Evolutionary conservation across 2,888 invertebrate genomes (phyloP), one percentile per base, ranked within the genome.

Genomic region (Cremastinae sp.): DNA sequence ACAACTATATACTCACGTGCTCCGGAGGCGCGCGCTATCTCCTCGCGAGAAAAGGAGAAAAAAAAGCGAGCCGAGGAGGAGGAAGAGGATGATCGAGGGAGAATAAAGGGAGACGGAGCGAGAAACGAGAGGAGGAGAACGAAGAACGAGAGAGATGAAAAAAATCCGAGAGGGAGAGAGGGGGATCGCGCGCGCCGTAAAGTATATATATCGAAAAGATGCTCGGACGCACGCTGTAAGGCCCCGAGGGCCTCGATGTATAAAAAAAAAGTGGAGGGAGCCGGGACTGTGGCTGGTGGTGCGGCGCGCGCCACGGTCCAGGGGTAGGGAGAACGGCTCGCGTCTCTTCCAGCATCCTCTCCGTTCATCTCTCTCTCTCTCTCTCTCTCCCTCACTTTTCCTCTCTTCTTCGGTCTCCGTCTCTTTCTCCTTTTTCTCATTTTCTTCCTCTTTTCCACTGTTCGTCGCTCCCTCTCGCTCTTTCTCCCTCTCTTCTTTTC

Each of bases 231-330:
- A 78, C 75, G 79, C 79, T 79, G 81, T 81, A 80, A 78, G 80
- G 81, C 82, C 83, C 80, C 81, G 79, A 81, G 84, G 80, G n/a
- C n/a, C 62, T 62, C 39, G 41, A 16, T 41, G 22, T 18, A n/a
- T n/a, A n/a, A 22, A 41, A 65, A 55, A 66, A 66, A 49, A 49
- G 49, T 49, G 20, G 18, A 7, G 51, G 59, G 61, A 71, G 73
- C 45, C 39, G 72, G 78, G 70, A 80, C 55, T 72, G 69, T 69
- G 78, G 79, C 81, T 79, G 80, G 87, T 88, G 86, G 83, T 78
- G 81, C 86, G 89, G 89, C 89, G 89, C 84, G 88, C 89, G 87
- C 88, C 88, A 88, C 82, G 83, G 75, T 56, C 22, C 79, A 77
- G 75, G 79, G 82, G 88, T 83, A 83, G 88, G 88, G 87, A 82